phyloP scores from a whole-genome alignment of 2,113 vertebrate genomes.

The Electrona antarctica region DNA sequence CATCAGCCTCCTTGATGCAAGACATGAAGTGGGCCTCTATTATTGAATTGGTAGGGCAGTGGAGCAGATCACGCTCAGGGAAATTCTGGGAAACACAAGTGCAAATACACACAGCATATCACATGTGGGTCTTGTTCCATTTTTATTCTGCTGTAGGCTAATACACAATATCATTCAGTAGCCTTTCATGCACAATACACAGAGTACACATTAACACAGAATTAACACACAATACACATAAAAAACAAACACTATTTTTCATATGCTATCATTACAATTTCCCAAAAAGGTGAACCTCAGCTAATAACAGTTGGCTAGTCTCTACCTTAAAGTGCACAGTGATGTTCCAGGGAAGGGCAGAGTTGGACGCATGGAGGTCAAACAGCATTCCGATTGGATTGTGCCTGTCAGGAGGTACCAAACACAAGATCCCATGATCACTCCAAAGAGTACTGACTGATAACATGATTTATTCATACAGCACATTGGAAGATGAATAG shows the following conservation, averaged over 20 bases:
- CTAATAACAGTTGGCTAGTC: not conserved
- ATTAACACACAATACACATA: not conserved
- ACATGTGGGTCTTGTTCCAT: too few species aligned
- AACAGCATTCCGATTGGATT: slow-evolving; percentile 96
- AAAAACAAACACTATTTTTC: not conserved
- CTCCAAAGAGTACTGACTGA: not conserved
- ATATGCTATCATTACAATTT: not conserved
- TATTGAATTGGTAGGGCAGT: slow-evolving; percentile 90
- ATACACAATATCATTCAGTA: too few species aligned
- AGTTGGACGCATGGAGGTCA: slow-evolving; percentile 94
- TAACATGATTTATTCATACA: not conserved
- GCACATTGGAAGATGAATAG: too few species aligned
- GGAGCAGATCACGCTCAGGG: slow-evolving; percentile 92
- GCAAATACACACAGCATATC: not conserved
- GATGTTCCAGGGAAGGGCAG: slow-evolving; percentile 94
- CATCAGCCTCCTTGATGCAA: slow-evolving; percentile 97
- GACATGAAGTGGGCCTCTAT: slow-evolving; percentile 99
- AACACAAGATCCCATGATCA: not conserved
- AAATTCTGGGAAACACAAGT: slow-evolving; percentile 83
- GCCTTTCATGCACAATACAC: not conserved
- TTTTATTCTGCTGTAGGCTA: too few species aligned
- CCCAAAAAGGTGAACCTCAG: not conserved
- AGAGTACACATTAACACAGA: not conserved
- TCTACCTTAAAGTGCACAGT: slow-evolving; percentile 98
- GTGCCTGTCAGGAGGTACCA: slow-evolving; percentile 83